A percentile compares a stretch with the other conserved stretches of the same genome.
Conservation (phyloP, 2,113 vertebrate species). For the Callipepla californica region DNA sequence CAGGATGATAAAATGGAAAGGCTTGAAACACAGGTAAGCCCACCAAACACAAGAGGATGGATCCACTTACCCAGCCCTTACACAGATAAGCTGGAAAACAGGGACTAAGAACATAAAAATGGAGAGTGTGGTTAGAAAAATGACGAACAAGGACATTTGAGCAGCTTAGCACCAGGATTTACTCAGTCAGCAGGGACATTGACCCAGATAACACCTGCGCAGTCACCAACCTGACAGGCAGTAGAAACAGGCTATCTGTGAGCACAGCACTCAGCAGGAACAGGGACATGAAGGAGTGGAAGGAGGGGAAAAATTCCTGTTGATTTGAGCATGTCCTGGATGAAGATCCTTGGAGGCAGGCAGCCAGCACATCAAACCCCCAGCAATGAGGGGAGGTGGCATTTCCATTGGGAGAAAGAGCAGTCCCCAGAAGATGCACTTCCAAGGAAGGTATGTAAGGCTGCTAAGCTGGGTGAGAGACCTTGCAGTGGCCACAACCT, state of each 20-base stretch:
- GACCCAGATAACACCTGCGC: background rate
- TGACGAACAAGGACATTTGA: background rate
- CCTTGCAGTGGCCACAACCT: background rate
- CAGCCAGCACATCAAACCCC: background rate
- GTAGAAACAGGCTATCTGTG: background rate
- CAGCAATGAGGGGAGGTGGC: accelerated
- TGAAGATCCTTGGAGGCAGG: accelerated
- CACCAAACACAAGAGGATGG: background rate
- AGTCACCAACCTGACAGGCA: background rate
- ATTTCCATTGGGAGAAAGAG: background rate
- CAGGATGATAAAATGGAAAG: background rate
- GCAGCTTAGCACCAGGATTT: background rate
- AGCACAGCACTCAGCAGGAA: background rate
- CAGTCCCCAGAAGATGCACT: background rate
- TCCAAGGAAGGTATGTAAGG: background rate
- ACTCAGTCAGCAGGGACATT: background rate
- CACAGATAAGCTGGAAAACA: accelerated
- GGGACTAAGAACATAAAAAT: background rate
- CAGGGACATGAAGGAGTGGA: accelerated
- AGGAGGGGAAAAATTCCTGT: accelerated
- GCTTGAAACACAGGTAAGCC: background rate
- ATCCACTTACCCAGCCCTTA: background rate
- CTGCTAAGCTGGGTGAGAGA: background rate
- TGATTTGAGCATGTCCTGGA: background rate
- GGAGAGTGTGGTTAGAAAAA: background rate